These are phyloP conservation scores for Porites cylindrica DNA, from an alignment of 92 coral and sea anemone genomes.

Conservation along the genomic window DNA sequence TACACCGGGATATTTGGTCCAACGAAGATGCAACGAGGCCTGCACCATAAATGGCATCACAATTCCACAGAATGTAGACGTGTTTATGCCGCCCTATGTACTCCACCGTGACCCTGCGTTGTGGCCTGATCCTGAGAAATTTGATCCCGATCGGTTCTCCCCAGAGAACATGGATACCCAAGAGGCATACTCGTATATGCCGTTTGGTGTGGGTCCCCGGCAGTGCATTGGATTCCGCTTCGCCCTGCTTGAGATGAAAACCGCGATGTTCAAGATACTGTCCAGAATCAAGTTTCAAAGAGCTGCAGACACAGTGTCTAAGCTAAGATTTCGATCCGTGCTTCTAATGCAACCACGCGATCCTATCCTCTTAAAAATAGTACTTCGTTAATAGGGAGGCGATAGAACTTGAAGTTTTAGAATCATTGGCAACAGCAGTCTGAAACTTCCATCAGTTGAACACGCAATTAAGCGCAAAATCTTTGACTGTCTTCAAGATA, in stretches of 20 bases:
- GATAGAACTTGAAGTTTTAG: too few relatives aligned
- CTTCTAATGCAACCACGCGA: constrained; percentile 49
- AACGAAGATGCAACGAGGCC: constrained; percentile 77
- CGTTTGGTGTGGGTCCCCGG: constrained; percentile 78
- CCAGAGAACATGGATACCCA: constrained; percentile 68
- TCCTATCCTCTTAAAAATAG: constrained; percentile 42
- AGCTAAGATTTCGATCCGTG: constrained; percentile 33
- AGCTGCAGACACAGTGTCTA: constrained; percentile 36
- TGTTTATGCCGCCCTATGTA: constrained; percentile 73
- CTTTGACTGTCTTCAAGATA: too few relatives aligned
- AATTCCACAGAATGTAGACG: constrained; percentile 75
- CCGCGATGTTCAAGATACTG: constrained; percentile 52
- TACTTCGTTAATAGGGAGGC: constrained; percentile 3
- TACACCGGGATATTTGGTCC: constrained; percentile 68
- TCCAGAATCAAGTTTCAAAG: constrained; percentile 58
- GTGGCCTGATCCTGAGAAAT: constrained; percentile 78
- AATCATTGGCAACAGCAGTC: too few relatives aligned
- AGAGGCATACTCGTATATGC: constrained; percentile 68
- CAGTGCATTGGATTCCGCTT: constrained; percentile 75
- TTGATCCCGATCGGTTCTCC: constrained; percentile 78
- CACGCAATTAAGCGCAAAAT: too few relatives aligned
- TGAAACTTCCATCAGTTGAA: too few relatives aligned
- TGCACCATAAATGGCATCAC: constrained; percentile 67
- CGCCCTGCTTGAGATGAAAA: constrained; percentile 68
- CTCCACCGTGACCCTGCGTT: constrained; percentile 83